phyloP scores from a whole-genome alignment of 2,888 invertebrate species.

The Ellobium chinense region DNA sequence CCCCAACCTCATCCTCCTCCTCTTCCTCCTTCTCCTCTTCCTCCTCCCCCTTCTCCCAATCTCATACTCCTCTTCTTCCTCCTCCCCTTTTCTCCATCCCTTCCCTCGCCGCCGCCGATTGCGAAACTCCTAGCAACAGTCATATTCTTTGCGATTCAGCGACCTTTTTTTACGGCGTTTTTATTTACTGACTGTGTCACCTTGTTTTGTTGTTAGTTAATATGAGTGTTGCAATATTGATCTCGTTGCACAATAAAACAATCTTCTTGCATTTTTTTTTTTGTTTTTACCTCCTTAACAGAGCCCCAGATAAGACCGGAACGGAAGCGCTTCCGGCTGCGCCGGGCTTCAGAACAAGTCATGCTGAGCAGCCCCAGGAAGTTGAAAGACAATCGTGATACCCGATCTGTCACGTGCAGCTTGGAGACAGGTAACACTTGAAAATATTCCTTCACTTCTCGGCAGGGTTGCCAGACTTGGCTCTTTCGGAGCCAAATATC shows the following conservation, averaged over 20 bases:
- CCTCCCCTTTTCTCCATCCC: neutral
- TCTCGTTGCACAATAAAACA: too few species aligned
- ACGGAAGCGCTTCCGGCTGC: conserved; percentile 25
- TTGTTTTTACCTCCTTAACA: neutral
- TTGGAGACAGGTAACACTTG: conserved; percentile 36
- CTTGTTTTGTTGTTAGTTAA: too few species aligned
- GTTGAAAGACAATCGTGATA: conserved; percentile 24
- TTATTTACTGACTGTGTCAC: too few species aligned
- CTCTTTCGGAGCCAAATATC: too few species aligned
- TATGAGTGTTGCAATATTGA: too few species aligned
- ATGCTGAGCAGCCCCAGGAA: conserved; percentile 17
- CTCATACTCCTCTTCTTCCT: too few species aligned
- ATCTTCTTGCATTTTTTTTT: neutral
- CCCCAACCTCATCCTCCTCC: neutral
- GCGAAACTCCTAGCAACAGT: too few species aligned
- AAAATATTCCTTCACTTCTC: too few species aligned
- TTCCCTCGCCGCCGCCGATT: too few species aligned
- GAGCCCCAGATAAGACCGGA: neutral
- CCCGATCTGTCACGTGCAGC: conserved; percentile 27
- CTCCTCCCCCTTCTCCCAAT: neutral
- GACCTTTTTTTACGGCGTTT: too few species aligned
- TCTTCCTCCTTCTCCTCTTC: neutral
- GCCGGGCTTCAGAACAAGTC: conserved; percentile 25
- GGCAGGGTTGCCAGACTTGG: too few species aligned
- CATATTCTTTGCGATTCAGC: too few species aligned